These are phyloP conservation scores for Zaprionus davidi DNA, from an alignment of 1,140 invertebrate genomes.

Conservation along the genomic window DNA sequence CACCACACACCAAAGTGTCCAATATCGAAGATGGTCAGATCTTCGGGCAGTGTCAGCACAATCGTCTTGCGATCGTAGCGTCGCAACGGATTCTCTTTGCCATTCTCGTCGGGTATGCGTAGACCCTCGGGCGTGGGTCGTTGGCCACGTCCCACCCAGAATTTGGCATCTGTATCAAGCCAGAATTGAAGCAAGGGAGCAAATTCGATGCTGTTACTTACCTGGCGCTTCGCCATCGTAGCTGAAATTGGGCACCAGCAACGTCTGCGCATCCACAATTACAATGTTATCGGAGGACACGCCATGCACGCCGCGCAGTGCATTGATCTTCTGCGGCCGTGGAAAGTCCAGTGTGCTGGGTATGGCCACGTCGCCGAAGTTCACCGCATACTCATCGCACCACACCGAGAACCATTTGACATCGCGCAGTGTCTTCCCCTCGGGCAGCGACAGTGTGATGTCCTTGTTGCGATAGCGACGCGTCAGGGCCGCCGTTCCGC, in stretches of 20 bases:
- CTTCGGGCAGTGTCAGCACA: slow-evolving; percentile 92
- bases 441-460: slow-evolving; percentile 93
- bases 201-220: slow-evolving; percentile 66
- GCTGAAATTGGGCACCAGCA: slow-evolving; percentile 93
- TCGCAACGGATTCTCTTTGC: slow-evolving; percentile 90
- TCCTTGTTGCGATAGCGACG: slow-evolving; percentile 91
- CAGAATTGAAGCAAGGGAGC: neutral
- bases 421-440: slow-evolving; percentile 92
- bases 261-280: slow-evolving; percentile 95
- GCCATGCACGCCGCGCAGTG: slow-evolving; percentile 91
- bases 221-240: slow-evolving; percentile 96
- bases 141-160: slow-evolving; percentile 93
- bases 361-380: slow-evolving; percentile 94
- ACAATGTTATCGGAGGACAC: slow-evolving; percentile 94
- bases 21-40: slow-evolving; percentile 92
- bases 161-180: slow-evolving; percentile 90
- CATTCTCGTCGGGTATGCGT: slow-evolving; percentile 94
- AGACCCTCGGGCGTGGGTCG: slow-evolving; percentile 92
- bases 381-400: slow-evolving; percentile 95
- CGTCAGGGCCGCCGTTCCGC: slow-evolving; percentile 88
- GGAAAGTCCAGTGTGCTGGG: slow-evolving; percentile 92
- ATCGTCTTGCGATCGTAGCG: slow-evolving; percentile 93
- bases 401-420: slow-evolving; percentile 95
- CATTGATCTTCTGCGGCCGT: slow-evolving; percentile 91
- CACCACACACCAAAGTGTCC: slow-evolving; percentile 95